Evolutionary conservation across 2,113 vertebrate species (phyloP), one percentile per base, ranked within the genome.

Genomic region (Lophotis ruficrista): DNA sequence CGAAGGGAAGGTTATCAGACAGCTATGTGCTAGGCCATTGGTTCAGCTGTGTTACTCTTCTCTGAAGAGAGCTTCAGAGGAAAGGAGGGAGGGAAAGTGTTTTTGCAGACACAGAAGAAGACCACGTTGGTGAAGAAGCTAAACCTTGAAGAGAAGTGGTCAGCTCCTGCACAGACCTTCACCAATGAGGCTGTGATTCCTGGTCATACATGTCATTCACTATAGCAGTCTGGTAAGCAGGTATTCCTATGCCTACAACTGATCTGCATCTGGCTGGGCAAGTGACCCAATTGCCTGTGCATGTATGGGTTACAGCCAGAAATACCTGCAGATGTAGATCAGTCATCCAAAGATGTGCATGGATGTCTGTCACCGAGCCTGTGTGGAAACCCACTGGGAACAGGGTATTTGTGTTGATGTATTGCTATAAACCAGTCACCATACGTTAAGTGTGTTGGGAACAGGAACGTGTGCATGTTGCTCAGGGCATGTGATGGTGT

Each of bases 81-180:
- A 24, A 86, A 70, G 45, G 48, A 76, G 12, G 17, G 62, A 70
- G 23, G 33, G n/a, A 87, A 85, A 31, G 25, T 83, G 56, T 10
- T 72, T 91, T 81, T 76, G 50, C 16, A 89, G 58, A 27, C 30
- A 61, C 30, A 68, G 43, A 72, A 64, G 38, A 84, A 30, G 7
- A 75, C 12, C 23, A 47, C 58, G 48, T 54, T 58, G 66, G 43
- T 85, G 65, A 93, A 96, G 70, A 83, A 62, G 50, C 62, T 90
- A 93, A 94, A 87, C 12, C 53, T 88, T 69, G 20, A 83, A 87
- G 72, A 90, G 64, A 57, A 89, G 78, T 66, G 20, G n/a, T 65
- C 82, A 86, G 43, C 48, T 94, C 30, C 66, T 41, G 48, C 31
- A 24, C 48, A 92, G 85, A 83, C 57, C 45, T 88, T 87, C 58